Evolutionary conservation across 2,113 vertebrate genomes (phyloP).

Genomic region (Rhodinocichla rosea): DNA sequence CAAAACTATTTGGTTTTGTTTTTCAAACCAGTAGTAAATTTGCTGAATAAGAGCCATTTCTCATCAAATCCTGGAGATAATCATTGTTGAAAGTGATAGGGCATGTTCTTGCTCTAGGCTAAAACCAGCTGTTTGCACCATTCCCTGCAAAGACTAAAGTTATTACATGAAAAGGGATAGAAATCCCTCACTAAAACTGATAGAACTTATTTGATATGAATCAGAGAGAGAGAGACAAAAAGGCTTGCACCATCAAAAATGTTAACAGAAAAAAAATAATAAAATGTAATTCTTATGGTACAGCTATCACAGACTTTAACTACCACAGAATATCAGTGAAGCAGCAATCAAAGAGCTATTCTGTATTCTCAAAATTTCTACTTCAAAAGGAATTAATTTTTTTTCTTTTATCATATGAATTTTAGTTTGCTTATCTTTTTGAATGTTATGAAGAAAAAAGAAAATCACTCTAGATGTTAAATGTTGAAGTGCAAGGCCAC

Average conservation of each 20-base stretch:
- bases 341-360: not conserved
- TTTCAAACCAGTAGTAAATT: not conserved
- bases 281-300: not conserved
- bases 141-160: not conserved
- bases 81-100: not conserved
- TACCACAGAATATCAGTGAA: not conserved
- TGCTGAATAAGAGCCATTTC: not conserved
- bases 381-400: not conserved
- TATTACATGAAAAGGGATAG: not conserved
- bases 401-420: not conserved
- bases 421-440: not conserved
- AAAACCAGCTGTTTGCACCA: not conserved
- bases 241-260: not conserved
- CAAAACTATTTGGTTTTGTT: not conserved
- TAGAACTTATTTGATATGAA: not conserved
- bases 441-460: not conserved
- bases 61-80: not conserved
- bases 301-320: not conserved
- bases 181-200: not conserved
- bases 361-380: not conserved
- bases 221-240: not conserved
- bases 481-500: not conserved
- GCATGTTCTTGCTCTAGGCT: not conserved
- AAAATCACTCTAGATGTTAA: not conserved
- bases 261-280: not conserved